Conservation (phyloP, 2,797 vertebrate species). For the Microctenopoma steveboyesi region DNA sequence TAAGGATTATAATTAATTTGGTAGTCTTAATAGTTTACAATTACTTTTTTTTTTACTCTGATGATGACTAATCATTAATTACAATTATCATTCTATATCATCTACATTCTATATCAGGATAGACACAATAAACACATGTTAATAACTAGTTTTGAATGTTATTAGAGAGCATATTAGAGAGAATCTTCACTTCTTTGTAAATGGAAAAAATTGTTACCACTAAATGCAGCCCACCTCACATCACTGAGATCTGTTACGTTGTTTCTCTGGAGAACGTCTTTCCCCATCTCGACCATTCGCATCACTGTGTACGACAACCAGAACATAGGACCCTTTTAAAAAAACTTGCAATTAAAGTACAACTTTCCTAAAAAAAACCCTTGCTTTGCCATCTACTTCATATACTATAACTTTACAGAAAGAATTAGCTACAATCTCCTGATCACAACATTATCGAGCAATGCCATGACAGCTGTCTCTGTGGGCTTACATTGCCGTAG, state of each 20-base stretch:
- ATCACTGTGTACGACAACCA: slow-evolving; percentile 82
- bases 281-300: slow-evolving; percentile 90
- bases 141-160: background rate
- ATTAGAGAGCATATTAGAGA: background rate
- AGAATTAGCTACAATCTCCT: background rate
- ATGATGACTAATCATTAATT: too few relatives aligned
- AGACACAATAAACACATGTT: background rate
- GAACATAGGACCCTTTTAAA: slow-evolving; percentile 1
- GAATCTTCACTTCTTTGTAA: too few relatives aligned
- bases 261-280: slow-evolving; percentile 89
- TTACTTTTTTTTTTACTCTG: too few relatives aligned
- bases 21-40: slow-evolving; percentile 1
- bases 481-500: background rate
- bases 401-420: background rate
- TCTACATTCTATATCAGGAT: too few relatives aligned
- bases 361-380: too few relatives aligned
- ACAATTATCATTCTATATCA: too few relatives aligned
- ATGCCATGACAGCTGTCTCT: background rate
- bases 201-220: too few relatives aligned
- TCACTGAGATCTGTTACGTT: slow-evolving; percentile 88
- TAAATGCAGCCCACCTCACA: slow-evolving; percentile 83
- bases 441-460: background rate
- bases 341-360: background rate
- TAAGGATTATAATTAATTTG: background rate
- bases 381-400: too few relatives aligned